Base-by-base conservation (phyloP, 1,140 invertebrate species). In the Cherax destructor region DNA sequence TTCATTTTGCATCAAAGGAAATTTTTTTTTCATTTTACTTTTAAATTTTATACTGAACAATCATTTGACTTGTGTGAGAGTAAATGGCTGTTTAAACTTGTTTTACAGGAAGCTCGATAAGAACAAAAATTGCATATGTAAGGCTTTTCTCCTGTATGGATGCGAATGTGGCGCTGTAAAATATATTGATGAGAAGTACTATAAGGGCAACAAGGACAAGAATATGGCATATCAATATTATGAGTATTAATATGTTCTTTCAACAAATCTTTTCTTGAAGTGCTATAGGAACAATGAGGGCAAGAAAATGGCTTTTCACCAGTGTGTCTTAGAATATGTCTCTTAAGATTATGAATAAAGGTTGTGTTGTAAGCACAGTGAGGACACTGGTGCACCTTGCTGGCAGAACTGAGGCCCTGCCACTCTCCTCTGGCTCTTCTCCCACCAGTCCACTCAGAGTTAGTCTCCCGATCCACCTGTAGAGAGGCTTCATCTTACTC, bases 401-500 rank as follows among this genome's bases (percentile, higher is more conserved):
- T 21, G 21, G 81, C 59, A 83, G 81, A 69, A 30, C 59, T 69
- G 81, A 83, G 81, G 81, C 81, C 61, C 81, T 83, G 81, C 81
- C 81, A 83, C 59, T 83, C 81, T 47, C 59, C 69, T 69, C 81
- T 83, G 81, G 61, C 30, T 83, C 81, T 83, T 65, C 81, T 69
- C 18, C 59, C 81, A 47, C 81, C 59, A 83, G 59, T 83, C 81
- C 81, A 83, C 59, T 69, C 10, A 83, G 24, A 83, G 61, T 83
- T 83, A 83, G 81, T 49, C 81, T 83, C 81, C 30, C 81, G 61
- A 61, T 83, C 81, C 81, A 83, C 81, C 81, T 83, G 81, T 83
- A 83, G 81, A 83, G 81, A 83, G 81, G 81, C 81, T 83, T 83
- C 59, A 83, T 83, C 81, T 83, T 83, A 83, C 81, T 83, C 81